phyloP scores from a whole-genome alignment of 2,888 invertebrate genomes.

The Trissoscelio sp. region DNA sequence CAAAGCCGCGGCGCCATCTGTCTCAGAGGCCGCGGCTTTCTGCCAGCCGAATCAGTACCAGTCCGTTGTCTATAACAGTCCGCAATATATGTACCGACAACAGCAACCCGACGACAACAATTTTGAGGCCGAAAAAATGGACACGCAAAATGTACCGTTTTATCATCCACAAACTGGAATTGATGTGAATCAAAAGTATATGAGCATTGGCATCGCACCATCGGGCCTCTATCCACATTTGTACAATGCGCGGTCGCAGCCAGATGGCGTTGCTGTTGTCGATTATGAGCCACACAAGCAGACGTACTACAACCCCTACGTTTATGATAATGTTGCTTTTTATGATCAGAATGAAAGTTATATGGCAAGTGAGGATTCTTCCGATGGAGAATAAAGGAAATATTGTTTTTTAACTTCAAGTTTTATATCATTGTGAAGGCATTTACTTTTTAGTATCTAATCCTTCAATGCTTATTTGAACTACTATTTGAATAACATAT shows the following conservation, averaged over 20 bases:
- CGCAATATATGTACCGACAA: conserved; percentile 78
- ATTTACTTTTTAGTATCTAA: background rate
- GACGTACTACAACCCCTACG: conserved; percentile 77
- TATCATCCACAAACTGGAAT: conserved; percentile 55
- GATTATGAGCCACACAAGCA: conserved; percentile 79
- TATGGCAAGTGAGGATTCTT: conserved; percentile 77
- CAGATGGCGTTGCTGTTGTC: conserved; percentile 79
- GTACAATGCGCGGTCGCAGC: conserved; percentile 77
- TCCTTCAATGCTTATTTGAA: too few relatives aligned
- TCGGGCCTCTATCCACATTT: conserved; percentile 80
- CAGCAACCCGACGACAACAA: conserved; percentile 65
- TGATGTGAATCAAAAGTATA: conserved; percentile 74
- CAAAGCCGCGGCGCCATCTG: conserved; percentile 19
- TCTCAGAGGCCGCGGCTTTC: conserved; percentile 58
- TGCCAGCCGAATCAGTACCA: conserved; percentile 77
- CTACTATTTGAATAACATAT: too few relatives aligned
- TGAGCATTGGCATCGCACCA: conserved; percentile 74
- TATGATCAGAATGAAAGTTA: conserved; percentile 66
- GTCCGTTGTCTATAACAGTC: conserved; percentile 77
- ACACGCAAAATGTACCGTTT: conserved; percentile 59
- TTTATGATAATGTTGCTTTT: conserved; percentile 76
- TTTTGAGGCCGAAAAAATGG: conserved; percentile 65
- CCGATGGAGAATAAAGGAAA: conserved; percentile 74
- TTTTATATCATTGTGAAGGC: background rate
- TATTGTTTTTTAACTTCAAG: background rate